Base-by-base conservation (phyloP, 2,888 invertebrate genomes). In the Cyaniris semiargus region DNA sequence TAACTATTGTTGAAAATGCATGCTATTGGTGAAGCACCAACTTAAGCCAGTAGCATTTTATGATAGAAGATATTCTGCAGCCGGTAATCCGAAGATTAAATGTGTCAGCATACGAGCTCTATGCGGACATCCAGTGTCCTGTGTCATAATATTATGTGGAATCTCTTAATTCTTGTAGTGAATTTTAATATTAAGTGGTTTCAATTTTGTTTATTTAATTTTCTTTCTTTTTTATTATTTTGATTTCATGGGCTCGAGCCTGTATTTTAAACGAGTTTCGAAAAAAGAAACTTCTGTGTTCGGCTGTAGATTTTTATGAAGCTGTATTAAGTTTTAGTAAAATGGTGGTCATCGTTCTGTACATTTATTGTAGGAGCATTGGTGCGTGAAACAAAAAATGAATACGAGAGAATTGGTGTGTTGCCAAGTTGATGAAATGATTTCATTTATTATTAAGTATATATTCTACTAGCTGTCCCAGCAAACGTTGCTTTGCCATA, bases 311-410 rank as follows among this genome's bases (percentile, higher is more conserved):
- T 44, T 44, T 44, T 44, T 44, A 10, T 13, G 3, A 44, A 44
- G 44, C 10, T 44, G 44, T 44, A 38, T 38, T 38, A 38, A 10
- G 38, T 38, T 3, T 38, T 1, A 4, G 27, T 27, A 27, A 27
- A 27, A 10, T 13, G 13, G 66, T 66, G 66, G 66, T 66, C 66
- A 66, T 66, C 66, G 15, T 66, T 10, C 8, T 10, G 27, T 66
- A 27, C 66, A 66, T 66, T 60, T 27, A 27, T 66, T 66, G 27
- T 66, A 27, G 10, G 27, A 66, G 66, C 13, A 66, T 27, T 66
- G 66, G 66, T 66, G 66, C 66, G 66, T 66, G 27, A 66, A 66
- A 66, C 66, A 23, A 27, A 66, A 66, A 66, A 66, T 66, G 66
- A 27, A 66, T 27, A 66, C 66, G 5, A 66, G 23, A 66, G 27